Conservation (phyloP, 2,797 vertebrate species). For the Lateolabrax maculatus region DNA sequence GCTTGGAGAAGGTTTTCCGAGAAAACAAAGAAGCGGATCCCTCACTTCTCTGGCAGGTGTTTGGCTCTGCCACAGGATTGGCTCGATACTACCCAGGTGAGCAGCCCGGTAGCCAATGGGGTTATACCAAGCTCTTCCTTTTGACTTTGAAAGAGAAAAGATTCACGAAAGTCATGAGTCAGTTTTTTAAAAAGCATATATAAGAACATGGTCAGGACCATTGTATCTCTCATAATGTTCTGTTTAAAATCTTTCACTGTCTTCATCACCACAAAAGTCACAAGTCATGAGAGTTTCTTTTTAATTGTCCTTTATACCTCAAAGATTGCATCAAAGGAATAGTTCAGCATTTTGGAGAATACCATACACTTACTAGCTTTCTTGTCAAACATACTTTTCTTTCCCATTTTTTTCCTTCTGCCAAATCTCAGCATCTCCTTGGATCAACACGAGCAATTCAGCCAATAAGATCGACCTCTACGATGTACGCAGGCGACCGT, state of each 20-base stretch:
- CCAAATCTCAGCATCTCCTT: slow-evolving; percentile 90
- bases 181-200: neutral
- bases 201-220: neutral
- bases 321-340: neutral
- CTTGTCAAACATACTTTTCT: neutral
- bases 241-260: neutral
- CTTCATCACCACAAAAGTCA: neutral
- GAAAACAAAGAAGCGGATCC: slow-evolving; percentile 94
- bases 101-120: slow-evolving; percentile 9
- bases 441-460: slow-evolving; percentile 90
- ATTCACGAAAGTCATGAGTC: neutral
- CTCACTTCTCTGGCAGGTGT: slow-evolving; percentile 95
- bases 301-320: neutral
- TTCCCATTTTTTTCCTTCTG: neutral
- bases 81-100: slow-evolving; percentile 93
- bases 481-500: slow-evolving; percentile 96
- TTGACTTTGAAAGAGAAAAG: slow-evolving; percentile 4
- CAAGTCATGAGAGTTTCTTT: neutral
- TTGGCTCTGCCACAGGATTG: slow-evolving; percentile 95
- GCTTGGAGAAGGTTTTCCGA: slow-evolving; percentile 93
- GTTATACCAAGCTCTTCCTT: neutral
- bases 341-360: neutral
- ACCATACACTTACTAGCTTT: neutral
- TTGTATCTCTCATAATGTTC: neutral
- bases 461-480: slow-evolving; percentile 96